Evolutionary conservation across 2,888 invertebrate genomes (phyloP), one percentile per base, ranked within the genome.

Genomic region (Amphipoea lucens): DNA sequence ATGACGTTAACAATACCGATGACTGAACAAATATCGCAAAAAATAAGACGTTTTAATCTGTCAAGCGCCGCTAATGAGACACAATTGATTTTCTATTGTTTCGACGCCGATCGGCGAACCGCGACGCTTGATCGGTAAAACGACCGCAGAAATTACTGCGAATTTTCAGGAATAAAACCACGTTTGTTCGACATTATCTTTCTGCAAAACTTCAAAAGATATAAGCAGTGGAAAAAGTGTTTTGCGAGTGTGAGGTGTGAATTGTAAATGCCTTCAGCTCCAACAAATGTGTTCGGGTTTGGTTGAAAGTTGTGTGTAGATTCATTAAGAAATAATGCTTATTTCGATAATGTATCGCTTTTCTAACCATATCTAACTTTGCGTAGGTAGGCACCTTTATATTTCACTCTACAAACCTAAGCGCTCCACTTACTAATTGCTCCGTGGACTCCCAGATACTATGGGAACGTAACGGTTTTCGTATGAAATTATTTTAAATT

Each of bases 381-480:
- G 2, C 67, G 7, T 62, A 40, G 9, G 4, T n/a, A n/a, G n/a
- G n/a, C n/a, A n/a, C n/a, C n/a, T n/a, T n/a, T n/a, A n/a, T n/a
- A n/a, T n/a, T 48, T 23, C 11, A 17, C 12, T 40, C n/a, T 0
- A 7, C 9, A n/a, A 57, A 57, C 1, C 0, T 12, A 2, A 65
- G n/a, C 23, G 7, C 48, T 84, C 65, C 85, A 82, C 17, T 57
- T n/a, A 54, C n/a, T 65, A 20, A 36, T 1, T 36, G 60, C n/a
- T 85, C 82, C 60, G n/a, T 54, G 71, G 2, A 54, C 29, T 65
- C 14, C 0, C 14, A 65, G n/a, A 72, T 75, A 72, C 20, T 73
- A 79, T 79, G 88, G 78, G 84, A 88, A 80, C 57, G 4, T 79
- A 88, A 82, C 85, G 79, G 89, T 57, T 70, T 60, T 54, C 69